Evolutionary conservation across 2,888 invertebrate species (phyloP).

Genomic region (Dioctria linearis): DNA sequence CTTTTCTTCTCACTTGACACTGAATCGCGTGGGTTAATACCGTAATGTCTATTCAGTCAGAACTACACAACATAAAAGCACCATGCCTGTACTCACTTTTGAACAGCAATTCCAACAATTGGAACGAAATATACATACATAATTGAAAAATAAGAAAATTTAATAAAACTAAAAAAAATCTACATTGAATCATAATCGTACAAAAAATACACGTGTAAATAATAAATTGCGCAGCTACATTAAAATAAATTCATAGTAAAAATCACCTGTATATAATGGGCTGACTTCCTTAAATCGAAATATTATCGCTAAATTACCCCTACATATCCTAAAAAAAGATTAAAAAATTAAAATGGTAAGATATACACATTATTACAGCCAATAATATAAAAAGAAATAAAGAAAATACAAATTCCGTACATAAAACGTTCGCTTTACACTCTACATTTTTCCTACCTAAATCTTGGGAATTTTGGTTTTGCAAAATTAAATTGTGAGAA

Average conservation of each 20-base stretch:
- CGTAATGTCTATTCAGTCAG: too few species aligned
- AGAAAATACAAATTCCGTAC: background rate
- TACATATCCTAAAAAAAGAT: slow-evolving; percentile 22
- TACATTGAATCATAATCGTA: slow-evolving; percentile 16
- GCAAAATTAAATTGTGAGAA: too few species aligned
- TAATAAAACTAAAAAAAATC: slow-evolving; percentile 23
- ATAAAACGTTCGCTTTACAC: background rate
- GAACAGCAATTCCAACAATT: too few species aligned
- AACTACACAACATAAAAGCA: too few species aligned
- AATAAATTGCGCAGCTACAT: slow-evolving; percentile 14
- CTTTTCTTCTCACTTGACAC: too few species aligned
- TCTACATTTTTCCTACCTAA: slow-evolving; percentile 2
- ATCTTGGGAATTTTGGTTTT: background rate
- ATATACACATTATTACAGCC: slow-evolving; percentile 18
- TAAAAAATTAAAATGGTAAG: slow-evolving; percentile 7
- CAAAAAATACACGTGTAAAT: background rate
- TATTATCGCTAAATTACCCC: background rate
- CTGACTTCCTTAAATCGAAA: background rate
- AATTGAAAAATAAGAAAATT: slow-evolving; percentile 8
- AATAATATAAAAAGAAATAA: background rate
- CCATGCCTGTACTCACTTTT: too few species aligned
- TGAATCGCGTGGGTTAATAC: too few species aligned
- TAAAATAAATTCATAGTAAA: slow-evolving; percentile 28
- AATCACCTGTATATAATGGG: background rate
- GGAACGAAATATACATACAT: background rate